Percentiles rank a stretch among this genome's conserved stretches.
Conservation (phyloP, 2,888 invertebrate genomes). For the Seira ritae region DNA sequence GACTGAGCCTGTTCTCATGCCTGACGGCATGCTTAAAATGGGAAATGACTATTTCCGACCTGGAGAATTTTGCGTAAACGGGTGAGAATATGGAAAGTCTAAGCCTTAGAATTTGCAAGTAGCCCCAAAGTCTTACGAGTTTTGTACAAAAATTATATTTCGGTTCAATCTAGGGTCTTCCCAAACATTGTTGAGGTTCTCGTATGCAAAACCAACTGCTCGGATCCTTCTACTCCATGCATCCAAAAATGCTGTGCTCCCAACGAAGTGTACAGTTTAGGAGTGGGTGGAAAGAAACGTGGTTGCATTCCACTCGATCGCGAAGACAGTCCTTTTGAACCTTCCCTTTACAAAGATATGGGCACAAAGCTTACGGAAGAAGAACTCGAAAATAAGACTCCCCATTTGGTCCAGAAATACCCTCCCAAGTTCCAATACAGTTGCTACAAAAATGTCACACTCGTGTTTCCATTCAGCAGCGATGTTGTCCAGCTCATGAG, state of each 20-base stretch:
- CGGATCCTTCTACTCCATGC: conserved; percentile 57
- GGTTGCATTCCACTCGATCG: conserved; percentile 52
- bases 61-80: conserved; percentile 63
- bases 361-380: conserved; percentile 22
- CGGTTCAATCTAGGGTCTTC: conserved; percentile 48
- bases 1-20: conserved; percentile 58
- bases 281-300: conserved; percentile 52
- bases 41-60: conserved; percentile 60
- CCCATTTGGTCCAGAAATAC: conserved; percentile 64
- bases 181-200: conserved; percentile 64
- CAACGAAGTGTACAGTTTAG: conserved; percentile 63
- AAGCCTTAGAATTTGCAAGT: background rate
- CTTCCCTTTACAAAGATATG: conserved; percentile 59
- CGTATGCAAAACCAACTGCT: conserved; percentile 65
- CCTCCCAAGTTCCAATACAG: conserved; percentile 68
- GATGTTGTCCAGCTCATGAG: conserved; percentile 63
- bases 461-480: conserved; percentile 63
- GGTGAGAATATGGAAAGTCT: no score
- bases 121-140: background rate
- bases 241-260: conserved; percentile 66
- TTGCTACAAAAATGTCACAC: conserved; percentile 65
- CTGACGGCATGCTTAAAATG: conserved; percentile 60
- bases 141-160: no score
- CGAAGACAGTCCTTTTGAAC: conserved; percentile 51
- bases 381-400: conserved; percentile 48